These are phyloP conservation scores for Aurelia sp. DNA, from an alignment of 30 jellyfish, hydroid and myxozoan genomes.

Conservation along the genomic window DNA sequence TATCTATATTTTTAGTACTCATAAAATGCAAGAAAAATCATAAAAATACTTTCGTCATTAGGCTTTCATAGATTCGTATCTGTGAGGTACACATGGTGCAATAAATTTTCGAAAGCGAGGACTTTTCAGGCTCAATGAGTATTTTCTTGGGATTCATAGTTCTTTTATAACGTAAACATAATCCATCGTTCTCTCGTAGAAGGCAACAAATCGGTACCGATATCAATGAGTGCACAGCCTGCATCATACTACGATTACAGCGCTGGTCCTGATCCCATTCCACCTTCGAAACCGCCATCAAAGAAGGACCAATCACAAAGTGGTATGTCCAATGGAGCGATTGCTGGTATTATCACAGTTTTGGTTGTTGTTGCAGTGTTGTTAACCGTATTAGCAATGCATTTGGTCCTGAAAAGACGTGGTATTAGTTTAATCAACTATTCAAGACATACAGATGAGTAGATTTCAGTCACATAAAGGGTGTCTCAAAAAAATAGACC, in stretches of 20 bases:
- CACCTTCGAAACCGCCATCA: constrained; percentile 6
- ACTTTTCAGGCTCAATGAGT: no score
- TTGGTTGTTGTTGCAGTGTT: constrained; percentile 32
- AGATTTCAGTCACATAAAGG: background rate
- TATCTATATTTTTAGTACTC: no score
- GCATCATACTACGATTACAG: constrained; percentile 36
- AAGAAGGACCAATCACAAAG: background rate
- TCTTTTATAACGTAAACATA: background rate
- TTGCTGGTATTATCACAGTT: constrained; percentile 17
- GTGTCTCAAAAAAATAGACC: no score
- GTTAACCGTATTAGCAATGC: constrained; percentile 18
- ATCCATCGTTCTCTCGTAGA: background rate
- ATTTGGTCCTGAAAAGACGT: constrained; percentile 50
- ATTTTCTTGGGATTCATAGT: no score
- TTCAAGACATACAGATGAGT: constrained; percentile 35
- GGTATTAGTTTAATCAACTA: constrained; percentile 42
- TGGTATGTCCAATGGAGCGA: constrained; percentile 49
- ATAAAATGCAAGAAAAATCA: no score
- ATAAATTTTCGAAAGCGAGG: no score
- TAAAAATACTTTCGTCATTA: no score
- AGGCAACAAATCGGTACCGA: background rate
- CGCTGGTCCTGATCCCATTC: constrained; percentile 53
- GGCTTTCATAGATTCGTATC: no score
- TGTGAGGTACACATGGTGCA: no score
- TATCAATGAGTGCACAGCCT: constrained; percentile 17